Evolutionary conservation across 2,113 vertebrate species (phyloP), one percentile per base, ranked within the genome.

Genomic region (Tyto alba): DNA sequence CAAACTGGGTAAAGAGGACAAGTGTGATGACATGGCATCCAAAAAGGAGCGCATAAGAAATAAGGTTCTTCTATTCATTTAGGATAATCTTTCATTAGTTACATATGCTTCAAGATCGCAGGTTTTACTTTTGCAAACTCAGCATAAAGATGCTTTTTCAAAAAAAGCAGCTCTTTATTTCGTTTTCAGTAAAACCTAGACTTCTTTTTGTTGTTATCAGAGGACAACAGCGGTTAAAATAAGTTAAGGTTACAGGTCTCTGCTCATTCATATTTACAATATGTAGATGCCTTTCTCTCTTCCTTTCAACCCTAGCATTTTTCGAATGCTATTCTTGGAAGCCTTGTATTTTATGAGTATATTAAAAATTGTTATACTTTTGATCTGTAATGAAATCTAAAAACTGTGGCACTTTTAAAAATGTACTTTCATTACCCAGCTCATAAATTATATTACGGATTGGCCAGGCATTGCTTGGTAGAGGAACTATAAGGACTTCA

Each of bases 1-100:
- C 93, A 99, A 99, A 97, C 96, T 98, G 83, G 98, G 98, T 90
- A 99, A 98, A 97, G 99, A 99, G 92, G 99, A 99, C 97, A 98
- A 98, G 97, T 97, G 97, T 92, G 98, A 99, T 73, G 98, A 99
- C 79, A 97, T 97, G 96, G 98, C 98, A 96, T 98, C 98, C 98
- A 98, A 98, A 97, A 99, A 98, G 98, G 99, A 99, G 91, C 98
- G 98, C 95, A 98, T 98, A 97, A 98, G 99, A 98, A 99, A 99
- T 98, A 99, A 99, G 99, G 99, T 99, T 98, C 95, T 97, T 96
- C 95, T 96, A 95, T 97, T 97, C 92, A 95, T 96, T 94, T 96
- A 97, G 97, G 97, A 97, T 97, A 90, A 97, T 91, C 86, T 97
- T 94, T 97, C 94, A 90, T 95, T 96, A 95, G 72, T 88, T 93